These are phyloP conservation scores for Aethes cnicana DNA, from an alignment of 2,888 invertebrate species.

Conservation along the genomic window DNA sequence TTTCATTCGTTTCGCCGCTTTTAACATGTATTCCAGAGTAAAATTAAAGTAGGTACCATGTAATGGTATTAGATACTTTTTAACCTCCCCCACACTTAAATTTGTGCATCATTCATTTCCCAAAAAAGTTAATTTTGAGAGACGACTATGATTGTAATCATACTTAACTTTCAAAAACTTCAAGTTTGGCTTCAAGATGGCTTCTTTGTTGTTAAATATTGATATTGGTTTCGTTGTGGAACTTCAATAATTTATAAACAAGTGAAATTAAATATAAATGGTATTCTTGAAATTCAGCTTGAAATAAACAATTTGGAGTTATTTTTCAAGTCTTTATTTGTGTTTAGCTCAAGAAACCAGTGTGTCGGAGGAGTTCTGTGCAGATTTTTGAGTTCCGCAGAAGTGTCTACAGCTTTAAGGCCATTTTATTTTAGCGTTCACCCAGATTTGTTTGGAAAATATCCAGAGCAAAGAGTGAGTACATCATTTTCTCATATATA, in stretches of 20 bases:
- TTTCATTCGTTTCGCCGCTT: not conserved
- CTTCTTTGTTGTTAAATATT: too few relatives aligned
- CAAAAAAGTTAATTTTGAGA: too few relatives aligned
- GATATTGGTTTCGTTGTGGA: too few relatives aligned
- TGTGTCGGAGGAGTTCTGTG: slow-evolving; percentile 52
- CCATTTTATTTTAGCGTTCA: slow-evolving; percentile 98
- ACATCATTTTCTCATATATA: too few relatives aligned
- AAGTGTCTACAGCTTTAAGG: slow-evolving; percentile 93
- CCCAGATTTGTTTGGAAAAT: slow-evolving; percentile 96
- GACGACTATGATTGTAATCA: too few relatives aligned
- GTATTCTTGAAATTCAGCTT: not conserved
- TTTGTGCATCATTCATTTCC: too few relatives aligned
- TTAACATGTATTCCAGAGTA: slow-evolving; percentile 69
- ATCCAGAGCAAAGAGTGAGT: slow-evolving; percentile 92
- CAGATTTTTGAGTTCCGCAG: slow-evolving; percentile 86
- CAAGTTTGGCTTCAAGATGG: too few relatives aligned
- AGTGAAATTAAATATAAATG: too few relatives aligned
- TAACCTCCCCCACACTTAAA: too few relatives aligned
- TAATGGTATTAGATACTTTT: too few relatives aligned
- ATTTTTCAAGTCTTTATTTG: not conserved
- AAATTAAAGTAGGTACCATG: slow-evolving; percentile 59
- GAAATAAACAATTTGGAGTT: not conserved
- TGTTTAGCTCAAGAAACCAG: slow-evolving; percentile 42
- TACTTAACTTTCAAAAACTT: too few relatives aligned
- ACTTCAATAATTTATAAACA: too few relatives aligned